These are phyloP conservation scores for Gonioctena quinquepunctata DNA, from an alignment of 1,140 invertebrate species.

Conservation along the genomic window DNA sequence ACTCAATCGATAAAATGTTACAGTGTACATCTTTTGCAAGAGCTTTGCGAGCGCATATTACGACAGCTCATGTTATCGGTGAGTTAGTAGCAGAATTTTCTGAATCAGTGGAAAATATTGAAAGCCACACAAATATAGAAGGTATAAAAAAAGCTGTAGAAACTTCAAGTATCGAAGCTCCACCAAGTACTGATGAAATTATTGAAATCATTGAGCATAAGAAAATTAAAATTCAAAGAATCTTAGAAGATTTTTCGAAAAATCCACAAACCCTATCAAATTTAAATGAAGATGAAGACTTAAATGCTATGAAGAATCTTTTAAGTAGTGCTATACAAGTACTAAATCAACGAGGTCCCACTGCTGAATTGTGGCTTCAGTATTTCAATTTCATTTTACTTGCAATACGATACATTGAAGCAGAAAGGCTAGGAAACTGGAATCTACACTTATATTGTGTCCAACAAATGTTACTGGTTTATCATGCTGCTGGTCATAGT, in stretches of 20 bases:
- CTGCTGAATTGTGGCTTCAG: conserved; percentile 47
- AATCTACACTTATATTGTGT: too few species aligned
- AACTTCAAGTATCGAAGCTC: too few species aligned
- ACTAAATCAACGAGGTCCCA: conserved; percentile 32
- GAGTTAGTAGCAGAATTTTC: too few species aligned
- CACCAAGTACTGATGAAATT: conserved; percentile 15
- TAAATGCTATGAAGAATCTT: too few species aligned
- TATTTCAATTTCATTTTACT: conserved; percentile 43
- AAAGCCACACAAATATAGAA: too few species aligned
- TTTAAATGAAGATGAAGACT: too few species aligned
- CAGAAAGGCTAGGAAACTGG: too few species aligned
- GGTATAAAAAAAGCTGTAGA: too few species aligned
- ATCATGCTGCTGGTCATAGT: conserved; percentile 56
- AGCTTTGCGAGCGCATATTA: conserved; percentile 52
- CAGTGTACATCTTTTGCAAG: conserved; percentile 45
- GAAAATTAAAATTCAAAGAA: background rate
- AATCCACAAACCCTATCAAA: too few species aligned
- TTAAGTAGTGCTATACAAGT: background rate
- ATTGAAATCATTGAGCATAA: conserved; percentile 20
- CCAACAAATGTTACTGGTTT: conserved; percentile 54
- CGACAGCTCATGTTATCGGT: conserved; percentile 45
- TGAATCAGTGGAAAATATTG: too few species aligned
- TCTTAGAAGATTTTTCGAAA: too few species aligned
- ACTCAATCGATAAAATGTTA: conserved; percentile 54
- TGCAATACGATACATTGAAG: conserved; percentile 43